Base-by-base conservation (phyloP, 2,888 invertebrate genomes). In the Mellilla xanthometata region DNA sequence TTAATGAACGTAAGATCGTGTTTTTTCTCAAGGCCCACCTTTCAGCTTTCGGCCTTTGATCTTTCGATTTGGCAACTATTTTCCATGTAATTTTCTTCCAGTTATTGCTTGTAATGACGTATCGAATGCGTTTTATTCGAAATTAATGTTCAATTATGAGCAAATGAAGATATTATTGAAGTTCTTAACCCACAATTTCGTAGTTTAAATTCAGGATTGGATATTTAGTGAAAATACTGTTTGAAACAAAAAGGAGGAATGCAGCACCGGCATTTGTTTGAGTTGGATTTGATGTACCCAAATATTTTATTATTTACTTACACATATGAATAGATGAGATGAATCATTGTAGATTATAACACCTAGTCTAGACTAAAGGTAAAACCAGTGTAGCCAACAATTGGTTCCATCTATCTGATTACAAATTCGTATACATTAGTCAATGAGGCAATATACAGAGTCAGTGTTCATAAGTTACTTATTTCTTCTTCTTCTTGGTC, bases 81-180 rank as follows among this genome's bases (percentile, higher is more conserved):
- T 62, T 69, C 60, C 62, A 54, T 67, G 58, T 72, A 50, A 66
- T 71, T 71, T 69, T 63, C 62, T 62, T 50, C 43, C 32, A 56
- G 63, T 75, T 77, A 76, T 72, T 65, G 58, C 61, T 41, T 38
- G 58, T 77, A 76, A 79, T 78, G 62, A 74, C 60, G 43, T 46
- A 57, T 68, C 66, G 33, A 39, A 26, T 39, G 9, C 15, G 7
- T 11, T 39, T 39, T 24, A 39, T 36, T 19, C 9, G 22, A 6
- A 12, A 27, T 28, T 28, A 22, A 27, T 10, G 36, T 11, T 10
- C 19, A 22, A 28, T 36, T 19, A 36, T 11, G 12, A 12, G 12
- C 22, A 5, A 15, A 36, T 36, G 28, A 36, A 36, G 36, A 36
- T 22, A 36, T 36, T 28, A 28, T 36, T 28, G n/a, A 19, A 19